Percentiles rank a stretch among this genome's conserved stretches.
These are phyloP conservation scores for Sarcophaga rosellei DNA, from an alignment of 2,888 invertebrate species.

Conservation along the genomic window DNA sequence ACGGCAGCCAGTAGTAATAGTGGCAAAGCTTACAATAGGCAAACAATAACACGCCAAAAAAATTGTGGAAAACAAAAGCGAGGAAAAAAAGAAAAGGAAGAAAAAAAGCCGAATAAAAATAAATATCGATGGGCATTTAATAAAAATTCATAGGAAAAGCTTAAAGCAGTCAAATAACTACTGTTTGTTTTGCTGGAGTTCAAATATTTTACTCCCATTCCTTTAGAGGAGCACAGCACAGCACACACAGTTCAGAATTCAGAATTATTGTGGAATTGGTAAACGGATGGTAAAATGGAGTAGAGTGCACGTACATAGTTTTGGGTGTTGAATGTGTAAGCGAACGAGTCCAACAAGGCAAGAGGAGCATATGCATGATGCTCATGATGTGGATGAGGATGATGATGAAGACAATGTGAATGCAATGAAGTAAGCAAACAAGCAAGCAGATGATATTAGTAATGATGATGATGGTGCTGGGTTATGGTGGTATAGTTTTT, in stretches of 20 bases:
- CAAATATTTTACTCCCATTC: slow-evolving; percentile 51
- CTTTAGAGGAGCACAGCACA: neutral
- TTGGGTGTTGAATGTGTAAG: neutral
- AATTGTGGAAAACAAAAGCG: neutral
- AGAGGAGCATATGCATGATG: slow-evolving; percentile 30
- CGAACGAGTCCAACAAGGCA: slow-evolving; percentile 18
- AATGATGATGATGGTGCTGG: neutral
- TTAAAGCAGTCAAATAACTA: slow-evolving; percentile 68
- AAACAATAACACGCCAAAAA: slow-evolving; percentile 38
- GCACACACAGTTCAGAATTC: neutral
- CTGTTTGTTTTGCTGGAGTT: slow-evolving; percentile 60
- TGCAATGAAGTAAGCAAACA: neutral
- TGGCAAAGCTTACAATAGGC: slow-evolving; percentile 60
- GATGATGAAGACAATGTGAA: neutral
- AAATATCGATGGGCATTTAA: slow-evolving; percentile 68
- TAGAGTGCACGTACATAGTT: neutral
- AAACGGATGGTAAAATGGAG: neutral
- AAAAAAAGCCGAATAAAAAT: slow-evolving; percentile 47
- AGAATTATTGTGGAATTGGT: too few species aligned
- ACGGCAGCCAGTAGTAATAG: slow-evolving; percentile 68
- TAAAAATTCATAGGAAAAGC: slow-evolving; percentile 68
- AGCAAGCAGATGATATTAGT: slow-evolving; percentile 16
- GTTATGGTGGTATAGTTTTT: slow-evolving; percentile 7
- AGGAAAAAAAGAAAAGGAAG: neutral
- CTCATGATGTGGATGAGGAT: slow-evolving; percentile 17